Base-by-base conservation (phyloP, 1,140 invertebrate species). In the Pseudomyrmex concolor region DNA sequence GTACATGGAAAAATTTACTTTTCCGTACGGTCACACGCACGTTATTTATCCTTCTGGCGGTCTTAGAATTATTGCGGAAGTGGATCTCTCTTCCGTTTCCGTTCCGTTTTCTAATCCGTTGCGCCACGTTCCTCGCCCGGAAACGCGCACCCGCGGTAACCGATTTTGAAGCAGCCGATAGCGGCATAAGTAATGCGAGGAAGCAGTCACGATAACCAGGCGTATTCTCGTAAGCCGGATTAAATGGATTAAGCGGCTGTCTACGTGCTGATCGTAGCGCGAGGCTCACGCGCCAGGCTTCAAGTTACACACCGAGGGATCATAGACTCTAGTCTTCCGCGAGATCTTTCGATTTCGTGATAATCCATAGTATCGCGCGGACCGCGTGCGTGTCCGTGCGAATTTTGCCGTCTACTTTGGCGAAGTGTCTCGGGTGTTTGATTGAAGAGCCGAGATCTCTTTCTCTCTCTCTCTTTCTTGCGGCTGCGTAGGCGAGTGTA, bases 161-260 rank as follows among this genome's bases (percentile, higher is more conserved):
- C 85, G 76, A 87, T 87, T 87, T 87, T 86, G 68, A 87, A 72
- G 62, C 85, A 83, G 82, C 67, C 68, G 86, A 84, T 87, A 84
- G 81, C 83, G 86, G 81, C 86, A 84, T 87, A 87, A 87, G 86
- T 87, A 87, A 89, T 84, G 88, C 76, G 73, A 84, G 70, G 76
- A 74, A 64, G 74, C 70, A 78, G 66, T 84, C 81, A 77, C 88
- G 88, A 89, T 89, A 89, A 89, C 87, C 76, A 84, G 84, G 63
- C 77, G 87, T 89, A 89, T 89, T 89, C 88, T 89, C 84, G 84
- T 89, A 89, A 89, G 76, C 88, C 84, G 87, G 87, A 73, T 89
- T 89, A 89, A 89, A 84, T 50, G 87, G 84, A 89, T 89, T 89
- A 89, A 89, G 76, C 67, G 81, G 81, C 87, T 86, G 87, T 86